Evolutionary conservation across 2,113 vertebrate genomes (phyloP).

Genomic region (Scalopus aquaticus): DNA sequence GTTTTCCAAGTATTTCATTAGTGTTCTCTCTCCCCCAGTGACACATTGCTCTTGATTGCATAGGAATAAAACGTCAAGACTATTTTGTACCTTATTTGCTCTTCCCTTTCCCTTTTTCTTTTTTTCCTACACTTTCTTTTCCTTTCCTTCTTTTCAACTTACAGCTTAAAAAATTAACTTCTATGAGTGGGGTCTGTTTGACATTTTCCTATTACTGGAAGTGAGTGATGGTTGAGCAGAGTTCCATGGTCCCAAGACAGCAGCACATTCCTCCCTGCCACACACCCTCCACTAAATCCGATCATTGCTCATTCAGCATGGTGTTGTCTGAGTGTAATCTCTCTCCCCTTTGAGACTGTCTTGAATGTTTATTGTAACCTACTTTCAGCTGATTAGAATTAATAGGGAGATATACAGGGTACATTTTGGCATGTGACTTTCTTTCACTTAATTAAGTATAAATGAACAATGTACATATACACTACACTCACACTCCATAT

Average conservation of each 20-base stretch:
- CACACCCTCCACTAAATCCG: neutral
- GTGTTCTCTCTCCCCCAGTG: neutral
- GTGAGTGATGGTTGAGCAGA: neutral
- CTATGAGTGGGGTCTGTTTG: neutral
- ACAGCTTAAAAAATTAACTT: neutral
- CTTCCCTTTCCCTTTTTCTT: no score
- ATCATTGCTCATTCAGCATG: neutral
- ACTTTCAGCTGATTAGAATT: slow-evolving; percentile 1
- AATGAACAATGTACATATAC: neutral
- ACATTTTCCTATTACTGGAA: neutral
- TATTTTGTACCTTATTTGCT: neutral
- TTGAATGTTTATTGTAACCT: neutral
- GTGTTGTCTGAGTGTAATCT: neutral
- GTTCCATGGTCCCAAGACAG: neutral
- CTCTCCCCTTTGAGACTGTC: neutral
- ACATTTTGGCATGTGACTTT: neutral
- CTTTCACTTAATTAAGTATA: neutral
- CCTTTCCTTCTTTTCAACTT: neutral
- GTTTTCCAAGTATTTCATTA: slow-evolving; percentile 50
- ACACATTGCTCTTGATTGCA: neutral
- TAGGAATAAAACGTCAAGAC: slow-evolving; percentile 26
- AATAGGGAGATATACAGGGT: neutral
- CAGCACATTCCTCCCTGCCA: neutral
- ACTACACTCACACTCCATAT: neutral
- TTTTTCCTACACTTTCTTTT: neutral